These are phyloP conservation scores for Idaea dimidiata DNA, from an alignment of 2,888 invertebrate genomes.

Conservation along the genomic window DNA sequence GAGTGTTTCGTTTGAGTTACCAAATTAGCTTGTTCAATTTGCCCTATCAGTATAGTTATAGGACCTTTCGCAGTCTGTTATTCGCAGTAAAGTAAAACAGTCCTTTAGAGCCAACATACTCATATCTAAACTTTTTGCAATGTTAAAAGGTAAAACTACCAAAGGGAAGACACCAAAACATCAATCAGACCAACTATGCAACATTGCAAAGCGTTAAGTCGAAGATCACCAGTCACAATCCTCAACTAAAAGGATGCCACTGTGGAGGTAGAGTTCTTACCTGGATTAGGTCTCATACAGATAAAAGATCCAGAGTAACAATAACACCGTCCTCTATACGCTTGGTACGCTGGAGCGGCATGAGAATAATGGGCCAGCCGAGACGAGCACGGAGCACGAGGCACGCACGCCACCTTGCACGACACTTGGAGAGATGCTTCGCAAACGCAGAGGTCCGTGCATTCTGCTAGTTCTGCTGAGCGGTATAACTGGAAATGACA, in stretches of 20 bases:
- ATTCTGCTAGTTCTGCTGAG: slow-evolving; percentile 90
- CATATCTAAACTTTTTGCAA: too few species aligned
- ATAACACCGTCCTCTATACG: slow-evolving; percentile 92
- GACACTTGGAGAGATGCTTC: slow-evolving; percentile 87
- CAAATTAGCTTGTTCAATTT: too few species aligned
- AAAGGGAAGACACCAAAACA: not conserved
- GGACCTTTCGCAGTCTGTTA: too few species aligned
- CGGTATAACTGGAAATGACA: slow-evolving; percentile 85
- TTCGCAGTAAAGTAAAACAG: too few species aligned
- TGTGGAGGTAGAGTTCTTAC: slow-evolving; percentile 35
- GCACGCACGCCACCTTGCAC: slow-evolving; percentile 94
- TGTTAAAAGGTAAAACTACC: too few species aligned
- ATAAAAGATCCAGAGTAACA: slow-evolving; percentile 96
- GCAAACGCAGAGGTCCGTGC: slow-evolving; percentile 94
- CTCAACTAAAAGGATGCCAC: too few species aligned
- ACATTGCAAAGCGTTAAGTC: too few species aligned
- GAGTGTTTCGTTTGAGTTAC: too few species aligned
- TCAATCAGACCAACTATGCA: not conserved
- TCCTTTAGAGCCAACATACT: too few species aligned
- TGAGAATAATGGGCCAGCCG: slow-evolving; percentile 94
- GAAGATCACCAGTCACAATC: too few species aligned
- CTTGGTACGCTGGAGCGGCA: slow-evolving; percentile 94
- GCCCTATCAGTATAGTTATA: too few species aligned
- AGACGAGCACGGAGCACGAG: slow-evolving; percentile 92
- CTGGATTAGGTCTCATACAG: slow-evolving; percentile 90